Base-by-base conservation (phyloP, 2,797 vertebrate species). In the Babyrousa celebensis region DNA sequence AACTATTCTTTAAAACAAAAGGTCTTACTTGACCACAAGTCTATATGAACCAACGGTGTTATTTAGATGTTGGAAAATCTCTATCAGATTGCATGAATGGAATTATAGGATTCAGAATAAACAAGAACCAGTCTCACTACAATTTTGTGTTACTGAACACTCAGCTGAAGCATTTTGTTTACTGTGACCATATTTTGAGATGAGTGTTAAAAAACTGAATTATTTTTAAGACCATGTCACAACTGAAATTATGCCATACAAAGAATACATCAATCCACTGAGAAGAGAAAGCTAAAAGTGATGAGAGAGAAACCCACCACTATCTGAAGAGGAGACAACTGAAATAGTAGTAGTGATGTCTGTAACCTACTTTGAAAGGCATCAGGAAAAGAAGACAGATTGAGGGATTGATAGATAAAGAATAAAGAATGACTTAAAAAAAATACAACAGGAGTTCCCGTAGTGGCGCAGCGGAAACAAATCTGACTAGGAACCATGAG, bases 221-320 rank as follows among this genome's bases (percentile, higher is more conserved):
- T 78, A 86, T 74, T 87, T 89, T 80, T 16, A 75, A 25, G 74
- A 94, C n/a, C 32, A 89, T 43, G 70, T 91, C 32, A 91, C 23
- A 10, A 58, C 48, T 86, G 36, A 79, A 95, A 92, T 75, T 54
- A 89, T 56, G 32, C 62, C 62, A 91, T 63, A 87, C 54, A 87
- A 89, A 91, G 43, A 88, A 70, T 0, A 85, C 23, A 65, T 79
- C n/a, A 94, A 93, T 65, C 12, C 75, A 92, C 48, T 74, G 16
- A 97, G 56, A 62, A 56, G 54, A 79, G 67, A 91, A 92, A 43
- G 40, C 29, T 85, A 84, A 93, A 79, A 94, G 43, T 52, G 25
- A 92, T 8, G 87, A n/a, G 58, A 94, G 40, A 78, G 17, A 70
- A 74, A 85, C 20, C 71, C 25, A 75, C 8, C 29, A 91, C 56